These are phyloP conservation scores for Yponomeuta malinellus DNA, from an alignment of 2,888 invertebrate species.

Conservation along the genomic window DNA sequence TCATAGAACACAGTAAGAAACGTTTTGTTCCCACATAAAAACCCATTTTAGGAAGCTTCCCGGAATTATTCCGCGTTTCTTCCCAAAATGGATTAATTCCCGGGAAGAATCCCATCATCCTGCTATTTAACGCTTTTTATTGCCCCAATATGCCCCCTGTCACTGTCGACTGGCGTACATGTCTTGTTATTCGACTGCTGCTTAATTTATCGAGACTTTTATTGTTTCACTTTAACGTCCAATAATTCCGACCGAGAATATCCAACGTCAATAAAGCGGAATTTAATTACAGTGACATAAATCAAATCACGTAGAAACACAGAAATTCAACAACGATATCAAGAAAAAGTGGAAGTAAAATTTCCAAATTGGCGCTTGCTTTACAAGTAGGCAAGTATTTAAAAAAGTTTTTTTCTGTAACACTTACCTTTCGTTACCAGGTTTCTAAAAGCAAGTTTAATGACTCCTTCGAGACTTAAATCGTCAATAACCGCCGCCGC, in stretches of 20 bases:
- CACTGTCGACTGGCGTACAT: conserved; percentile 42
- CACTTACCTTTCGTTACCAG: too few species aligned
- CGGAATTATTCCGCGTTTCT: too few species aligned
- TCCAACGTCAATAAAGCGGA: conserved; percentile 19
- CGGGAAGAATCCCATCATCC: conserved; percentile 6
- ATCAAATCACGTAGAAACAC: neutral
- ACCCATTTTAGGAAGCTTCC: too few species aligned
- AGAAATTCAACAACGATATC: too few species aligned
- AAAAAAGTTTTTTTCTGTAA: too few species aligned
- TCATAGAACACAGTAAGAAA: too few species aligned
- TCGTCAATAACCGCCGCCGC: conserved; percentile 23
- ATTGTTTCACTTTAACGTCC: conserved; percentile 53
- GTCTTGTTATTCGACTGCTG: conserved; percentile 54
- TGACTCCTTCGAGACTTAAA: conserved; percentile 7
- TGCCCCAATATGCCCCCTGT: conserved; percentile 59
- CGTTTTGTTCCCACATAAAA: too few species aligned
- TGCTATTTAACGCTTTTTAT: conserved; percentile 56
- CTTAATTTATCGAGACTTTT: conserved; percentile 64
- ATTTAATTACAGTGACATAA: neutral
- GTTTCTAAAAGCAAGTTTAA: neutral
- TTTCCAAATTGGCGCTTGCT: too few species aligned
- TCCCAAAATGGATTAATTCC: too few species aligned
- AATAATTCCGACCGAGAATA: conserved; percentile 34
- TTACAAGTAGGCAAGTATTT: too few species aligned
- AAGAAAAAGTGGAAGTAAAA: too few species aligned